Evolutionary conservation across 2,797 vertebrate species (phyloP).

Genomic region (Sus cebifrons): DNA sequence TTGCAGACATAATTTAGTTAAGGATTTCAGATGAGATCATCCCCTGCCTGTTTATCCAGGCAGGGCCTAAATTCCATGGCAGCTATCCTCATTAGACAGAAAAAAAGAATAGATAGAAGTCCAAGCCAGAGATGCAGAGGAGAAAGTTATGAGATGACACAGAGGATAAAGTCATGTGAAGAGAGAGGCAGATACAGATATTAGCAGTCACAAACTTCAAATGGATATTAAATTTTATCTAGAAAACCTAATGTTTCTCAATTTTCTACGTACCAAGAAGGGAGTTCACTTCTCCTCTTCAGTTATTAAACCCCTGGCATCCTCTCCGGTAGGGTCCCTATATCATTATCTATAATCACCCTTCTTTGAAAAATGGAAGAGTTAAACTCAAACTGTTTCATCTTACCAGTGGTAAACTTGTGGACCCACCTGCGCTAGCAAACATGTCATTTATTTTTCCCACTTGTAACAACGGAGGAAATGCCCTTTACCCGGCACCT

Average conservation of each 20-base stretch:
- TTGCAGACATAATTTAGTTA: background rate
- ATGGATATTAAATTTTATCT: background rate
- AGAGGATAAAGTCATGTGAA: background rate
- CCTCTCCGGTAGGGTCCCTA: background rate
- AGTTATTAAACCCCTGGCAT: background rate
- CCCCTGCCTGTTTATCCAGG: background rate
- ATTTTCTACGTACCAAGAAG: background rate
- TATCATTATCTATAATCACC: background rate
- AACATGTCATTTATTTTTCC: background rate
- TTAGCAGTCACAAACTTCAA: background rate
- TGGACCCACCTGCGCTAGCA: background rate
- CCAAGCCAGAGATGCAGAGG: background rate
- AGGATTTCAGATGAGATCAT: background rate
- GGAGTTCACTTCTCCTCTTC: background rate
- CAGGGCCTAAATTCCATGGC: background rate
- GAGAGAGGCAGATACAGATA: background rate
- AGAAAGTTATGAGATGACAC: background rate
- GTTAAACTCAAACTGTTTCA: background rate
- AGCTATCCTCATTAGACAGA: background rate
- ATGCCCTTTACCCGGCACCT: background rate
- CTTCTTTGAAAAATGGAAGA: conserved; percentile 2
- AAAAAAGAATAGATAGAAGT: background rate
- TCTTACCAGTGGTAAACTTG: background rate
- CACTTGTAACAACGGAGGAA: background rate
- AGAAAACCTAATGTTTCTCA: background rate